Evolutionary conservation across 2,888 invertebrate species (phyloP), one percentile per base, ranked within the genome.

Genomic region (Onthophagus sagittarius): DNA sequence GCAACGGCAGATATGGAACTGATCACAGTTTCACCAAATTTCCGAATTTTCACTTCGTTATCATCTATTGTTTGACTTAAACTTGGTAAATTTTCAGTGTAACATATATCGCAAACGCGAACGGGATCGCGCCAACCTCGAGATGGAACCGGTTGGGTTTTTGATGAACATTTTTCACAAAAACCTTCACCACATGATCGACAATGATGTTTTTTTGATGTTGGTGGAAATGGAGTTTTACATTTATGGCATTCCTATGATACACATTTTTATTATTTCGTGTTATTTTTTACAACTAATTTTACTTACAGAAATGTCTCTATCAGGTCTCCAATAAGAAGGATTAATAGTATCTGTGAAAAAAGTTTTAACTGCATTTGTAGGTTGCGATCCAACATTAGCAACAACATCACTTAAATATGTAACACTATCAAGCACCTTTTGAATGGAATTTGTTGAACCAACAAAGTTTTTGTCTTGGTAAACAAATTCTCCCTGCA

Each of bases 111-210:
- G 83, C 94, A 95, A 2, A 94, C 93, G 73, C 94, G 86, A 0
- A 93, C 93, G 0, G 91, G 89, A 15, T 87, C 85, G 6, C 85
- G 84, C 94, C 94, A 94, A 72, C 93, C 93, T 76, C 90, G 87
- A 9, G 89, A 88, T 11, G 93, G 93, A 14, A 94, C 94, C 14
- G 91, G 88, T 79, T 90, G 87, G 71, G 86, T 86, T 72, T 89
- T 87, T n/a, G 89, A 88, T 1, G 93, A 92, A 81, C 94, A 95
- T 4, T 82, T 82, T 76, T 91, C 90, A 82, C 94, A 95, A 80
- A 94, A 94, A 0, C 94, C 94, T 82, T 93, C 90, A 0, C 94
- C 94, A 83, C 94, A 94, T 0, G 90, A 87, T 71, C 94, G 89
- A 80, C 94, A 94, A 80, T 94, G 94, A 81, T 93, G 93, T 78